Conservation (phyloP, 1,140 invertebrate genomes). For the Drosophila truncata region DNA sequence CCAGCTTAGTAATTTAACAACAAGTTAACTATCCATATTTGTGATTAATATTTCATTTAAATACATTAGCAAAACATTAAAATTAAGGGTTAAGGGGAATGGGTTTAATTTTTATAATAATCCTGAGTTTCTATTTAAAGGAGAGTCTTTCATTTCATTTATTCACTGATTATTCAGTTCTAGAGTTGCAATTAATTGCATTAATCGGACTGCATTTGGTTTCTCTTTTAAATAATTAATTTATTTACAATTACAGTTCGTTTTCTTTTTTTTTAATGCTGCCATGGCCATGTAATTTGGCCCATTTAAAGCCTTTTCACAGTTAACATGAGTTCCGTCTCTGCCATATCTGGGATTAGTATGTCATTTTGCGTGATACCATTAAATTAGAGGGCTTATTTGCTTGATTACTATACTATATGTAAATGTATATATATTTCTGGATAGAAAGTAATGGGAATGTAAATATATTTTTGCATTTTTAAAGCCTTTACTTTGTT, state of each 20-base stretch:
- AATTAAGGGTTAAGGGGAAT: background rate
- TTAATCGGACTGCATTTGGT: background rate
- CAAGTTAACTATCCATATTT: constrained; percentile 8
- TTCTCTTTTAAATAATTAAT: background rate
- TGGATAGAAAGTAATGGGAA: too few species aligned
- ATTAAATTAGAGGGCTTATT: constrained; percentile 14
- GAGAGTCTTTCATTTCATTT: background rate
- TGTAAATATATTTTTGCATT: background rate
- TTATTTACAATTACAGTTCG: background rate
- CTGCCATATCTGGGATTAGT: constrained; percentile 2
- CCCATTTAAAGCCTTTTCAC: background rate
- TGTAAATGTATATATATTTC: background rate
- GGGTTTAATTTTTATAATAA: background rate
- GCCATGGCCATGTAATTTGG: background rate
- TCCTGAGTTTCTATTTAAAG: background rate
- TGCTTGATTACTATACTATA: constrained; percentile 3
- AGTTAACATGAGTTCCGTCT: background rate
- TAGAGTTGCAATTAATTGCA: background rate
- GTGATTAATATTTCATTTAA: constrained; percentile 2
- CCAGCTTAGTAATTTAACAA: background rate
- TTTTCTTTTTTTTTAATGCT: background rate
- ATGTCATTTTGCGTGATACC: constrained; percentile 5
- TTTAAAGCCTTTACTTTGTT: background rate
- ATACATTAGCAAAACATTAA: background rate
- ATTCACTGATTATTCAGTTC: background rate